These are phyloP conservation scores for Hylaea fasciaria DNA, from an alignment of 2,888 invertebrate species.

Conservation along the genomic window DNA sequence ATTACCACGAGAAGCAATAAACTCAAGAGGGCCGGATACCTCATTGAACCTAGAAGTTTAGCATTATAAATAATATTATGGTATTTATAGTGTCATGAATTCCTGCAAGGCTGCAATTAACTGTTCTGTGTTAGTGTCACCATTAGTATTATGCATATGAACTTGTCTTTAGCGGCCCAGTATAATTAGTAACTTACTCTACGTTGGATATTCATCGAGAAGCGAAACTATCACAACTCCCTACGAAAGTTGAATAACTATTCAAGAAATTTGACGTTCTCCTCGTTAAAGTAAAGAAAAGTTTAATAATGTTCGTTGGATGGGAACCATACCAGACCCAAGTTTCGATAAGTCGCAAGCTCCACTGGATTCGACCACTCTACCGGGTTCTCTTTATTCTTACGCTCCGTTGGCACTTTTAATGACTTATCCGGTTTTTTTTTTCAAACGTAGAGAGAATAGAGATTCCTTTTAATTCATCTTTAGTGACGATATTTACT, in stretches of 20 bases:
- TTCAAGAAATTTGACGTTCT: slow-evolving; percentile 63
- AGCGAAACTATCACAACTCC: slow-evolving; percentile 40
- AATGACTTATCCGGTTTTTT: slow-evolving; percentile 80
- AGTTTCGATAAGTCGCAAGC: slow-evolving; percentile 72
- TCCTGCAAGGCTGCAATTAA: no score
- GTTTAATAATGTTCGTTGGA: slow-evolving; percentile 73
- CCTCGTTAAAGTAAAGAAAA: slow-evolving; percentile 59
- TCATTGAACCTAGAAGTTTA: no score
- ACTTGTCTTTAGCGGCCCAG: neutral
- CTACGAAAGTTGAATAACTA: slow-evolving; percentile 54
- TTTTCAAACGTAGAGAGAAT: slow-evolving; percentile 56
- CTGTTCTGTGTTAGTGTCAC: no score
- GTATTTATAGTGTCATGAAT: no score
- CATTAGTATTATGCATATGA: no score
- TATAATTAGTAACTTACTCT: neutral
- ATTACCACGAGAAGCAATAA: no score
- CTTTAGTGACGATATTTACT: no score
- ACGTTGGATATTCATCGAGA: slow-evolving; percentile 7
- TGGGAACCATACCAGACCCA: slow-evolving; percentile 68
- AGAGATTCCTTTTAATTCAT: slow-evolving; percentile 41
- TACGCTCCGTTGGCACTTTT: slow-evolving; percentile 78
- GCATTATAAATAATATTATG: no score
- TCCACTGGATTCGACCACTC: slow-evolving; percentile 71
- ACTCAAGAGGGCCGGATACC: no score
- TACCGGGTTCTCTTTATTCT: slow-evolving; percentile 66